A percentile compares a stretch with the other conserved stretches of the same genome.
Conservation (phyloP, 53 echinoderm and acorn worm genomes). For the Patiria pectinifera region DNA sequence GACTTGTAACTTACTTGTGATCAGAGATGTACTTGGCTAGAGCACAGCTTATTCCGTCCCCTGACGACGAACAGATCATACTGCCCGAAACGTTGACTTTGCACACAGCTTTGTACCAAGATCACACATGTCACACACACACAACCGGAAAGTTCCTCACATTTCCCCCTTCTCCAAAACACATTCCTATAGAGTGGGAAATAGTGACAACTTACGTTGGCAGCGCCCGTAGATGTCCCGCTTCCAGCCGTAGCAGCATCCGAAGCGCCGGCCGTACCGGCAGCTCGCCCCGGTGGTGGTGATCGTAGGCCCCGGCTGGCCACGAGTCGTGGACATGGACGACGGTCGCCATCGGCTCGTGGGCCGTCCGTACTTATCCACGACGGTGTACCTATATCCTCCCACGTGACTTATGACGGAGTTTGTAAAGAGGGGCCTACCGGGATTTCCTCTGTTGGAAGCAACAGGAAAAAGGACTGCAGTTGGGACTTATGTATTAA, state of each 20-base stretch:
- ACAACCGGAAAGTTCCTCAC: neutral
- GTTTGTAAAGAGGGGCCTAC: slow-evolving; percentile 47
- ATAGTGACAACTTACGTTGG: slow-evolving; percentile 67
- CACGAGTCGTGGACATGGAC: neutral
- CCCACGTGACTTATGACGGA: neutral
- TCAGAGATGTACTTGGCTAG: too few relatives aligned
- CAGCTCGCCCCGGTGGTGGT: slow-evolving; percentile 41
- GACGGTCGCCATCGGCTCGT: slow-evolving; percentile 31
- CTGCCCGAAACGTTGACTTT: too few relatives aligned
- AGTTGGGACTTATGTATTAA: neutral
- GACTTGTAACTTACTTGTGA: too few relatives aligned
- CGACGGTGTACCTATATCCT: neutral
- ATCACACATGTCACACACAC: neutral
- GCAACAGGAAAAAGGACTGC: neutral
- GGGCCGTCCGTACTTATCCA: neutral
- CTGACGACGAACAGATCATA: too few relatives aligned
- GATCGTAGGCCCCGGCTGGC: slow-evolving; percentile 16
- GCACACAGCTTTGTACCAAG: too few relatives aligned
- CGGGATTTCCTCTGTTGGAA: slow-evolving; percentile 46
- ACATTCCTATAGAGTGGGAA: neutral
- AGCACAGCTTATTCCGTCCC: too few relatives aligned
- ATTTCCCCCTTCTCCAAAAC: neutral
- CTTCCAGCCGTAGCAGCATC: slow-evolving; percentile 77
- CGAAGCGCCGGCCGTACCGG: slow-evolving; percentile 61
- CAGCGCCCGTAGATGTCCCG: slow-evolving; percentile 65